Conservation (phyloP, 1,140 invertebrate genomes). For the Musca vetustissima region DNA sequence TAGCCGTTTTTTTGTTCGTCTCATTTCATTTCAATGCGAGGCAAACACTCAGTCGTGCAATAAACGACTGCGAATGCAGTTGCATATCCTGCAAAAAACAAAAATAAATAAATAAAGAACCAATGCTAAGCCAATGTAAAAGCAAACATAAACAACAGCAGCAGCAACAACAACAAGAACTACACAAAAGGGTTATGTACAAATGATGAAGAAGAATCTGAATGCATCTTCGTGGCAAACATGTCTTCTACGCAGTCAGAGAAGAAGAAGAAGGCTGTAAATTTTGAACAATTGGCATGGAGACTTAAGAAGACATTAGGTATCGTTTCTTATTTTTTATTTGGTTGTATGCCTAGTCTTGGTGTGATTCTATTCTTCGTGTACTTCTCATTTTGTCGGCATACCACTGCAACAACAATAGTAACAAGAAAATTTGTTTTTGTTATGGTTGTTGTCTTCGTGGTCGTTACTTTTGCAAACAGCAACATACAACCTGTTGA, state of each 20-base stretch:
- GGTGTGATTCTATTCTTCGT: neutral
- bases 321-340: constrained; percentile 3
- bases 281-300: constrained; percentile 21
- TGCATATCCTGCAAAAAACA: constrained; percentile 31
- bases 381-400: constrained; percentile 1
- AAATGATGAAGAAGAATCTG: too few species aligned
- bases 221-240: neutral
- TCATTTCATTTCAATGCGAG: neutral
- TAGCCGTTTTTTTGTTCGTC: neutral
- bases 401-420: constrained; percentile 30
- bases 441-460: constrained; percentile 22
- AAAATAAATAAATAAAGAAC: constrained; percentile 4
- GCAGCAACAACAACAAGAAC: too few species aligned
- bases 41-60: neutral
- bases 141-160: too few species aligned
- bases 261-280: constrained; percentile 33
- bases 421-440: constrained; percentile 45
- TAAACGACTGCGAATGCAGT: constrained; percentile 4
- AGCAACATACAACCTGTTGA: constrained; percentile 31
- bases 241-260: constrained; percentile 14
- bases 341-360: neutral
- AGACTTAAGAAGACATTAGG: constrained; percentile 13
- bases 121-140: too few species aligned
- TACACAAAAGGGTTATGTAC: too few species aligned
- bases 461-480: neutral